phyloP scores from a whole-genome alignment of 1,140 invertebrate genomes.

The Ridgeia piscesae region DNA sequence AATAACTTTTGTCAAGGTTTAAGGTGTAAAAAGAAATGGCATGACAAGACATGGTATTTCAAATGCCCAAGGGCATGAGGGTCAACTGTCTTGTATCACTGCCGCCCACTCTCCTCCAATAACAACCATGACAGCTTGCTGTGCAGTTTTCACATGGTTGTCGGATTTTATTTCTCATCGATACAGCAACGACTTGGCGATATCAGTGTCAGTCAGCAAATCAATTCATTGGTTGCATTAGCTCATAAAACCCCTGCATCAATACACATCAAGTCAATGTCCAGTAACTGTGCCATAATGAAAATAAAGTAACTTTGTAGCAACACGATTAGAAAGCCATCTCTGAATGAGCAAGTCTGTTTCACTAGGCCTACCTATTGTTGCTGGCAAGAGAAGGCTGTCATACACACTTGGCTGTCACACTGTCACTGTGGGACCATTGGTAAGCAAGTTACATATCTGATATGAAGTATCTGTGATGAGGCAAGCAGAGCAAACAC shows the following conservation, averaged over 20 bases:
- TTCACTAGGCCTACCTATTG: not conserved
- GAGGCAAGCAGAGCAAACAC: not conserved
- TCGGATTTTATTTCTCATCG: not conserved
- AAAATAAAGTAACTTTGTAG: not conserved
- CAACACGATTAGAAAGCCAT: not conserved
- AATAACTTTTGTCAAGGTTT: no score
- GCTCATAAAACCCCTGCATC: not conserved
- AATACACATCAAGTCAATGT: not conserved
- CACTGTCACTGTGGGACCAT: not conserved
- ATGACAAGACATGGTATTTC: no score
- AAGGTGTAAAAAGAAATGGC: no score
- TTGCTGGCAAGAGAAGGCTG: not conserved
- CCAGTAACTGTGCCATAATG: not conserved
- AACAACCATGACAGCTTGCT: not conserved
- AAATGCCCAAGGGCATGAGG: no score
- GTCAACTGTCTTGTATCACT: no score
- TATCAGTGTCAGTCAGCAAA: not conserved
- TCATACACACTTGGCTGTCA: not conserved
- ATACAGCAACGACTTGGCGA: not conserved
- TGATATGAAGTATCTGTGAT: not conserved
- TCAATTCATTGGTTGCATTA: not conserved
- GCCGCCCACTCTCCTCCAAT: not conserved
- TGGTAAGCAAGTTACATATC: not conserved
- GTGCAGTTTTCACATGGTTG: constrained; percentile 1
- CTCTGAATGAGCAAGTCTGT: not conserved